A percentile compares a stretch with the other conserved stretches of the same genome.
Evolutionary conservation across 2,797 vertebrate species (phyloP).

Genomic region (Toxotes lorentzi): DNA sequence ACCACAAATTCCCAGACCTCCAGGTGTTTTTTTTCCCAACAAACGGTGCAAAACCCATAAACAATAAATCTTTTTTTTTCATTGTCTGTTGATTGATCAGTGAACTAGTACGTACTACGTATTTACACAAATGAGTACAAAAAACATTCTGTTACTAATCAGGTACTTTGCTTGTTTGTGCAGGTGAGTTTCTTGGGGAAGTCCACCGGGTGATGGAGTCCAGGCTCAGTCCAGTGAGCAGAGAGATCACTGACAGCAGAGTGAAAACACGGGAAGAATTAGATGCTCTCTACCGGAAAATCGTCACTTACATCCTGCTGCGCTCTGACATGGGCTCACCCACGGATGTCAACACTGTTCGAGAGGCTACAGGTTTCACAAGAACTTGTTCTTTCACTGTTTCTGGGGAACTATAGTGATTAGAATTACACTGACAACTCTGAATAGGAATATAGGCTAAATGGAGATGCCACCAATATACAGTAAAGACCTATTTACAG

Average conservation of each 20-base stretch:
- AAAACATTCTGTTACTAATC: background rate
- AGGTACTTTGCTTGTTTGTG: conserved; percentile 2
- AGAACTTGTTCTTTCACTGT: background rate
- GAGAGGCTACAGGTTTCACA: conserved; percentile 89
- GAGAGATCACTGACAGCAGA: conserved; percentile 88
- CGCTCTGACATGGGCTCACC: conserved; percentile 88
- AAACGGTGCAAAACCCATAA: too few species aligned
- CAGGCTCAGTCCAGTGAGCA: conserved; percentile 82
- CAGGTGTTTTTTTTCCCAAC: background rate
- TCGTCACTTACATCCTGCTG: conserved; percentile 87
- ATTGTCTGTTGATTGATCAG: too few species aligned
- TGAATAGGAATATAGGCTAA: background rate
- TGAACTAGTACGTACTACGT: background rate
- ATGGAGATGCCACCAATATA: background rate
- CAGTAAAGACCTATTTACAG: too few species aligned
- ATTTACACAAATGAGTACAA: background rate
- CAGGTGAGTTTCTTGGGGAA: conserved; percentile 90
- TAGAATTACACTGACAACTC: background rate
- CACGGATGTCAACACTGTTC: conserved; percentile 81
- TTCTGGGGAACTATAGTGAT: background rate
- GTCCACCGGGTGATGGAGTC: conserved; percentile 83
- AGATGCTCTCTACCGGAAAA: conserved; percentile 85
- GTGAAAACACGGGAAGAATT: conserved; percentile 81
- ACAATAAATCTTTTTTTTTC: too few species aligned
- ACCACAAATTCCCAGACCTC: background rate